A percentile compares a stretch with the other conserved stretches of the same genome.
Conservation (phyloP, 2,797 vertebrate genomes). For the Pantherophis alleghaniensis region DNA sequence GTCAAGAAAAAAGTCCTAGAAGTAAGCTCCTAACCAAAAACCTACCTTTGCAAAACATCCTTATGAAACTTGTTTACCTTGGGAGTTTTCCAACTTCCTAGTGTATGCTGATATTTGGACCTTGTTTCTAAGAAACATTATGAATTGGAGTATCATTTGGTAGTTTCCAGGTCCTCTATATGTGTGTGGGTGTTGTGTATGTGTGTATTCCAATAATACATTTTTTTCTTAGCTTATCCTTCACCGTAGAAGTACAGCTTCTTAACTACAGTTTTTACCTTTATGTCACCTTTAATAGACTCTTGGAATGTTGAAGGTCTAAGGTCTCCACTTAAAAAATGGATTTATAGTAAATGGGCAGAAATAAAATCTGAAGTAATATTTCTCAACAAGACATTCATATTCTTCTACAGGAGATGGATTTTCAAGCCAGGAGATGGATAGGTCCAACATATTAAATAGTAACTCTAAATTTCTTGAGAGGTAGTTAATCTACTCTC, state of each 20-base stretch:
- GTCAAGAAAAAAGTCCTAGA: too few species aligned
- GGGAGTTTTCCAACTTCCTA: too few species aligned
- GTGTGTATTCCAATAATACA: neutral
- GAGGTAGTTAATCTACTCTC: neutral
- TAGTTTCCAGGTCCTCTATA: too few species aligned
- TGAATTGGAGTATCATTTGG: too few species aligned
- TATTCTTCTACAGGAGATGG: neutral
- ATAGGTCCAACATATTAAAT: neutral
- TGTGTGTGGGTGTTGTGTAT: too few species aligned
- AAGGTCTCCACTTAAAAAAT: neutral
- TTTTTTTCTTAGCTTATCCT: neutral
- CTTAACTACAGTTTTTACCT: neutral
- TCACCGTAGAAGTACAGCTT: neutral
- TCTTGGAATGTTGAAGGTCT: neutral
- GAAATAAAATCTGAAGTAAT: neutral
- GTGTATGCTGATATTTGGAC: too few species aligned
- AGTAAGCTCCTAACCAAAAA: too few species aligned
- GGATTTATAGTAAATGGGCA: neutral
- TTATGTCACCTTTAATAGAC: neutral
- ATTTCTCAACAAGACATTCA: neutral
- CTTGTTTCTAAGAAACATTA: too few species aligned
- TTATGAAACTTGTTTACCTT: too few species aligned
- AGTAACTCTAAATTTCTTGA: neutral
- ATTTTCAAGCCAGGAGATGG: neutral
- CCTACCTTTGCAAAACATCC: too few species aligned